phyloP scores from a whole-genome alignment of 2,888 invertebrate species.

The Portevinia maculata region DNA sequence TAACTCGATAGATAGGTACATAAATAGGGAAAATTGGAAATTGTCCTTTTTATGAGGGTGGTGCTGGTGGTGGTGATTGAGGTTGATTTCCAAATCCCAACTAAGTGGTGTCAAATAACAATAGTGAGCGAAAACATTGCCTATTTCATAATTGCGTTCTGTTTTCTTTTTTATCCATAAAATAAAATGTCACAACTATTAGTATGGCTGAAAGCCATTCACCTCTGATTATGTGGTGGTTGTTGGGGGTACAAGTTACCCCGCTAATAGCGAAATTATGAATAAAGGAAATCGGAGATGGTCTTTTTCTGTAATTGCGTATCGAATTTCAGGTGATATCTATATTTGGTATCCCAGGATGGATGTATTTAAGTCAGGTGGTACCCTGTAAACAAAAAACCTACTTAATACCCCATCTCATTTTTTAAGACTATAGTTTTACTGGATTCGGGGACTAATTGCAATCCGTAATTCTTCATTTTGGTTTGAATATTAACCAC shows the following conservation, averaged over 20 bases:
- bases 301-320: neutral
- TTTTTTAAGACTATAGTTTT: no score
- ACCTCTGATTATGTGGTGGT: constrained; percentile 67
- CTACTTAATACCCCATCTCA: no score
- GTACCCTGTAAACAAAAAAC: no score
- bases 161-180: constrained; percentile 29
- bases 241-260: neutral
- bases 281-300: constrained; percentile 22
- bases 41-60: constrained; percentile 25
- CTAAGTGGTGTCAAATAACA: constrained; percentile 69
- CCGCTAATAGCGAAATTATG: neutral
- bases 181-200: constrained; percentile 56
- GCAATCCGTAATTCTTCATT: no score
- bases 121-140: constrained; percentile 44
- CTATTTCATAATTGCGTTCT: constrained; percentile 57
- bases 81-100: constrained; percentile 65
- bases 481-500: no score
- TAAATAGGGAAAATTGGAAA: constrained; percentile 12
- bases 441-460: no score
- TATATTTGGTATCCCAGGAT: neutral
- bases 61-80: constrained; percentile 50
- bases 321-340: constrained; percentile 8
- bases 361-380: neutral
- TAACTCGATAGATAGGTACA: constrained; percentile 56
- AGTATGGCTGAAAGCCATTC: constrained; percentile 56